A percentile compares a stretch with the other conserved stretches of the same genome.
Conservation (phyloP, 2,888 invertebrate species). For the Caenorhabditis afra region DNA sequence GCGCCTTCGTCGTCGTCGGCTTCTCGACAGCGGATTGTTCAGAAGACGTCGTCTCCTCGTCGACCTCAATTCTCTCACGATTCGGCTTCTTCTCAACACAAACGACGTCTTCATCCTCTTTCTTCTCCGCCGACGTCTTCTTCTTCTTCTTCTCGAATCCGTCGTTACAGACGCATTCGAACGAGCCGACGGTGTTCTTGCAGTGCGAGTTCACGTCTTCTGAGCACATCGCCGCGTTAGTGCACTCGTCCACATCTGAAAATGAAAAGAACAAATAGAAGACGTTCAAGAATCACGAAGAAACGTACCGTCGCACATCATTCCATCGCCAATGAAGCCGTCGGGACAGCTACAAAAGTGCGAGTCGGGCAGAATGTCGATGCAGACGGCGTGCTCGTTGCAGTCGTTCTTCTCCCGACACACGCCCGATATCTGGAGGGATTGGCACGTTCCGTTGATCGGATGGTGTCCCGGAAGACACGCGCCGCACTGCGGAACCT, state of each 20-base stretch:
- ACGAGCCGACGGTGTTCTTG: constrained; percentile 86
- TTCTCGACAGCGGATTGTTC: constrained; percentile 7
- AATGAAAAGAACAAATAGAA: too few species aligned
- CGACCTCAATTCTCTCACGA: constrained; percentile 20
- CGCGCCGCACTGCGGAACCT: constrained; percentile 77
- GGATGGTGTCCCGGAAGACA: constrained; percentile 77
- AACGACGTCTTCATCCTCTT: too few species aligned
- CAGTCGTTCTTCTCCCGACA: constrained; percentile 77
- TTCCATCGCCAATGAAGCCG: constrained; percentile 88
- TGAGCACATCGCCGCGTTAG: constrained; percentile 73
- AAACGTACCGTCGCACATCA: constrained; percentile 78
- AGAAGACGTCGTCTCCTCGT: constrained; percentile 21
- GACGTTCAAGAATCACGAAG: too few species aligned
- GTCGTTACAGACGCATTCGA: constrained; percentile 84
- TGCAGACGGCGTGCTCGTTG: constrained; percentile 77
- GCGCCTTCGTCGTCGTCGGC: background rate
- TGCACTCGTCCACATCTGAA: constrained; percentile 78
- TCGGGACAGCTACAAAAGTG: constrained; percentile 87
- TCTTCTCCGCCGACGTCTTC: too few species aligned
- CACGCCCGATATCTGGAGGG: constrained; percentile 71
- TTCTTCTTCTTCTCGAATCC: constrained; percentile 67
- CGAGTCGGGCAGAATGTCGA: constrained; percentile 74
- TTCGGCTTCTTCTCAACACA: constrained; percentile 45
- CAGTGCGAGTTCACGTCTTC: constrained; percentile 82
- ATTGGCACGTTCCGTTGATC: constrained; percentile 75